Evolutionary conservation across 2,888 invertebrate species (phyloP).

Genomic region (Mongoloraphidia duomilia): DNA sequence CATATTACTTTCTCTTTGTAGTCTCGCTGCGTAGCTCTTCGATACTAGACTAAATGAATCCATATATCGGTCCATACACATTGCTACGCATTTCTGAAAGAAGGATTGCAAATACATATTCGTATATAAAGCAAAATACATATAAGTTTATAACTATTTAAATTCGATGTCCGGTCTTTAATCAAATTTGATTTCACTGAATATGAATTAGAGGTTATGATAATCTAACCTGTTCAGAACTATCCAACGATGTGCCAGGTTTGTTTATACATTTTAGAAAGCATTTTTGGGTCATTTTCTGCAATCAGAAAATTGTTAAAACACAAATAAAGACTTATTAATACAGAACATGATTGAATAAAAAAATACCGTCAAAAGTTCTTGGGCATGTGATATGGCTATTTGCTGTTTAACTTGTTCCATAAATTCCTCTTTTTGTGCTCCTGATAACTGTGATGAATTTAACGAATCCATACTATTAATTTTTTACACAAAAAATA

Average conservation of each 20-base stretch:
- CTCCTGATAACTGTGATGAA: slow-evolving; percentile 41
- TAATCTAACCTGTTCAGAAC: slow-evolving; percentile 58
- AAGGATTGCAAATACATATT: slow-evolving; percentile 3
- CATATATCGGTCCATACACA: slow-evolving; percentile 98
- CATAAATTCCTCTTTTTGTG: slow-evolving; percentile 78
- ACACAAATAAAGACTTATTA: slow-evolving; percentile 3
- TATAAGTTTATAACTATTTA: slow-evolving; percentile 8
- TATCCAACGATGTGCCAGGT: slow-evolving; percentile 79
- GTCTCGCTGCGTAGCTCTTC: slow-evolving; percentile 69
- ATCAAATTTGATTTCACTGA: too few relatives aligned
- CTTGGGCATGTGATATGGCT: slow-evolving; percentile 85
- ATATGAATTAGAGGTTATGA: background rate
- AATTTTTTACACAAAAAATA: background rate
- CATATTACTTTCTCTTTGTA: slow-evolving; percentile 60
- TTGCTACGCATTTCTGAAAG: slow-evolving; percentile 84
- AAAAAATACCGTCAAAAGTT: slow-evolving; percentile 61
- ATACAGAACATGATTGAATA: slow-evolving; percentile 11
- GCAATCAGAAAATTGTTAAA: slow-evolving; percentile 23
- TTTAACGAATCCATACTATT: slow-evolving; percentile 43
- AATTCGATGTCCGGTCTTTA: background rate
- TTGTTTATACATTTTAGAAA: slow-evolving; percentile 87
- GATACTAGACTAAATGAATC: slow-evolving; percentile 91
- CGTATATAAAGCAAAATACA: slow-evolving; percentile 2
- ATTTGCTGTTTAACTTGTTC: slow-evolving; percentile 92
- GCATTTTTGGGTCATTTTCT: slow-evolving; percentile 96